Conservation (phyloP, 2,797 vertebrate species). For the Spinus olivaceus region DNA sequence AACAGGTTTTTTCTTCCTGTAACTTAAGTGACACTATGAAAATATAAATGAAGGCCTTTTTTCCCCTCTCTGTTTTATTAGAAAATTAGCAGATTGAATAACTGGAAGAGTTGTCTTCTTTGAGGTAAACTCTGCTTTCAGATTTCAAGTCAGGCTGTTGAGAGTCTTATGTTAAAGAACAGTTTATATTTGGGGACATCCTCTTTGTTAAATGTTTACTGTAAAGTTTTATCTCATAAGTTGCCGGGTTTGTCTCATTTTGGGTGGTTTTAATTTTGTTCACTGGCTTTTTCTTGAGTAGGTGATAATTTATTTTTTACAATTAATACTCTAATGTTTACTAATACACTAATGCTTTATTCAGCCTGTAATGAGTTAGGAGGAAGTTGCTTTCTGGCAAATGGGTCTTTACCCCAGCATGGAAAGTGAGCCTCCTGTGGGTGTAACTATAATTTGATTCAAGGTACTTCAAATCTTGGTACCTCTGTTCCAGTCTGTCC, state of each 20-base stretch:
- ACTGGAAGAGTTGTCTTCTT: not conserved
- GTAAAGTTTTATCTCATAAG: not conserved
- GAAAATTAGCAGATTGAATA: not conserved
- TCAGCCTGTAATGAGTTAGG: not conserved
- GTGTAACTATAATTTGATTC: not conserved
- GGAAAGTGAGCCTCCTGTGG: not conserved
- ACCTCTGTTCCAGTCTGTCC: not conserved
- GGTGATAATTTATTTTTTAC: not conserved
- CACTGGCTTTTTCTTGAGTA: not conserved
- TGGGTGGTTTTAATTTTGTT: not conserved
- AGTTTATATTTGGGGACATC: not conserved
- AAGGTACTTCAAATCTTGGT: not conserved
- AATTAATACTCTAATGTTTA: not conserved
- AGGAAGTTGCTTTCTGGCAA: not conserved
- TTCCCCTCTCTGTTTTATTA: not conserved
- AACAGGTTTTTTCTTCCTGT: not conserved
- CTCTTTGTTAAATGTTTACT: not conserved
- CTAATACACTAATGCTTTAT: not conserved
- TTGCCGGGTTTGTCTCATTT: not conserved
- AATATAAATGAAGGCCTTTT: not conserved
- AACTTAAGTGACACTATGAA: not conserved
- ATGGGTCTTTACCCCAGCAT: not conserved
- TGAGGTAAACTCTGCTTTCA: not conserved
- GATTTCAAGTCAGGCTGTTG: not conserved
- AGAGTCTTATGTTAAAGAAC: not conserved